Conservation (phyloP, 2,797 vertebrate species). For the Okamejei kenojei region DNA sequence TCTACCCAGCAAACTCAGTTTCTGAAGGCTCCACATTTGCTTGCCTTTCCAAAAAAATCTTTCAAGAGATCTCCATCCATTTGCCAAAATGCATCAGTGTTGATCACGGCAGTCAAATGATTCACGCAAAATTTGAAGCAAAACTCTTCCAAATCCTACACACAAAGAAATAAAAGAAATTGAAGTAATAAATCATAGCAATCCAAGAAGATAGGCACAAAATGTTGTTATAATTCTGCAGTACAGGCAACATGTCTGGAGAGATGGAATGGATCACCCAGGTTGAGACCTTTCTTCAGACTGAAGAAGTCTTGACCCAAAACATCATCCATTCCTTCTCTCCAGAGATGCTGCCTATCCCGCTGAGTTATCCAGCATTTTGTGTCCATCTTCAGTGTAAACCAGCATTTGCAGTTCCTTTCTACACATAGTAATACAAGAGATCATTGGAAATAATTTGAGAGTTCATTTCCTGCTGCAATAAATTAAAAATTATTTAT, state of each 20-base stretch:
- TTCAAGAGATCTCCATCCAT: constrained; percentile 90
- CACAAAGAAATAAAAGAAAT: constrained; percentile 41
- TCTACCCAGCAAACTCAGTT: constrained; percentile 64
- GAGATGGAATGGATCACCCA: too few species aligned
- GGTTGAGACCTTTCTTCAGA: too few species aligned
- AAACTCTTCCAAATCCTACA: constrained; percentile 94
- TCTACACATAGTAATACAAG: neutral
- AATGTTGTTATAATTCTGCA: too few species aligned
- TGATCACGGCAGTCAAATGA: constrained; percentile 94
- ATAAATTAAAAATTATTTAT: neutral
- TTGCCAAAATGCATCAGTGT: constrained; percentile 91
- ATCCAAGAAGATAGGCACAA: neutral
- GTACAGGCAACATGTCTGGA: too few species aligned
- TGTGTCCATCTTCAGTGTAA: too few species aligned
- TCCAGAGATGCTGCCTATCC: too few species aligned
- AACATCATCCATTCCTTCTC: too few species aligned
- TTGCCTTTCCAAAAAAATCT: constrained; percentile 92
- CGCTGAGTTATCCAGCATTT: too few species aligned
- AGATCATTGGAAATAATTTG: neutral
- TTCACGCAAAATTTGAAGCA: constrained; percentile 98
- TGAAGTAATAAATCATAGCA: neutral
- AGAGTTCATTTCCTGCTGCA: neutral
- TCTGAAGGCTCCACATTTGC: constrained; percentile 95
- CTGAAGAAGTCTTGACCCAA: too few species aligned
- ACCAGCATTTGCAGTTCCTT: too few species aligned